phyloP scores from a whole-genome alignment of 2,888 invertebrate species.

The Euclidia mi region DNA sequence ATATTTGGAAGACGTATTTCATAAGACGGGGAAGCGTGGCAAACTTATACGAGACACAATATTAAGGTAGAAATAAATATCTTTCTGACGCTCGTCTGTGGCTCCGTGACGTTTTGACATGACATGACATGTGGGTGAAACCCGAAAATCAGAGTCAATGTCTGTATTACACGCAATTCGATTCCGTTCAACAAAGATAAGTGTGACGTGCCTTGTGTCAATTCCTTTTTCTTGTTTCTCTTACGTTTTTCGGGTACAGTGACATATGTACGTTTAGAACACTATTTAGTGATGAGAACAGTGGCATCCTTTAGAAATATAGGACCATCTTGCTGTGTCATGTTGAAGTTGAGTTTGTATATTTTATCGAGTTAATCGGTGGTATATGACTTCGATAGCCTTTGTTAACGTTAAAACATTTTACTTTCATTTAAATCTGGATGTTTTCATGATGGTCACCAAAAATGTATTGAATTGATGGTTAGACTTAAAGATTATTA shows the following conservation, averaged over 20 bases:
- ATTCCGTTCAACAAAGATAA: slow-evolving; percentile 56
- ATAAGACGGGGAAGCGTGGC: slow-evolving; percentile 3
- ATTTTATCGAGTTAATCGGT: no score
- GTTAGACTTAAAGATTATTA: no score
- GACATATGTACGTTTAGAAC: slow-evolving; percentile 13
- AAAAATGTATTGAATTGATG: no score
- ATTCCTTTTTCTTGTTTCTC: slow-evolving; percentile 32
- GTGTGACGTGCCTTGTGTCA: slow-evolving; percentile 44
- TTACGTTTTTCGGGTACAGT: neutral
- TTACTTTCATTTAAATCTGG: no score
- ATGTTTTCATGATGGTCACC: no score
- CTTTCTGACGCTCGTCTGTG: slow-evolving; percentile 36
- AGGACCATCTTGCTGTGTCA: no score
- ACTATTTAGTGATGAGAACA: neutral
- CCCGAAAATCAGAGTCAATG: slow-evolving; percentile 67
- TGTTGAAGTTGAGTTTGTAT: no score
- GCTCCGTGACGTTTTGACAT: slow-evolving; percentile 70
- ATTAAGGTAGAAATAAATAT: slow-evolving; percentile 39
- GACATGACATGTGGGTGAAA: slow-evolving; percentile 69
- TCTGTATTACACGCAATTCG: slow-evolving; percentile 73
- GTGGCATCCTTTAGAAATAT: no score
- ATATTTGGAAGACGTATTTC: slow-evolving; percentile 4
- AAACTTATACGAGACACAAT: slow-evolving; percentile 23
- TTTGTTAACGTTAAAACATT: no score
- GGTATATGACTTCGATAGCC: no score